phyloP scores from a whole-genome alignment of 2,113 vertebrate species.

The Rhynchomys soricoides region DNA sequence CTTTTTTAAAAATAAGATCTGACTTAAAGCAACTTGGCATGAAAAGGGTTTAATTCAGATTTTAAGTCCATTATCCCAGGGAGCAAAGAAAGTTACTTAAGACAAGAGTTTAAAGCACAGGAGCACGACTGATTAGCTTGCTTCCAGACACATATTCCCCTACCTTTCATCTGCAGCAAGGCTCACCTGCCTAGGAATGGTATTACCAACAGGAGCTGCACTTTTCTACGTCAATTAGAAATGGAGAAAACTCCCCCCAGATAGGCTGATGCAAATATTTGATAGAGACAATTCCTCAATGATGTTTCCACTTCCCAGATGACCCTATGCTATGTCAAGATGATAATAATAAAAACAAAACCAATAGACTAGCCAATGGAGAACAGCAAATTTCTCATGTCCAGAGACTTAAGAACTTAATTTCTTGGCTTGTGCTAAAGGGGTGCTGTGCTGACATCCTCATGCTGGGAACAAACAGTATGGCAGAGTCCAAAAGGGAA shows the following conservation, averaged over 20 bases:
- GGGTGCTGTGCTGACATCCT: background rate
- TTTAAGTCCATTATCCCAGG: background rate
- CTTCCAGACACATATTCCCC: no score
- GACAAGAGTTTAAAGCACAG: background rate
- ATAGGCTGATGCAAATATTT: background rate
- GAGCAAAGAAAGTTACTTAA: background rate
- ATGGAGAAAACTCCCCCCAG: background rate
- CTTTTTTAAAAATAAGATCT: background rate
- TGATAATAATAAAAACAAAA: background rate
- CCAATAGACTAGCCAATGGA: background rate
- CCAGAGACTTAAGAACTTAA: background rate
- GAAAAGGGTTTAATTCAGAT: background rate
- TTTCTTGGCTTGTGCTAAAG: background rate
- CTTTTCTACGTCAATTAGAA: background rate
- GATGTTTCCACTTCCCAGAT: no score
- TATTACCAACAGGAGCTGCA: background rate
- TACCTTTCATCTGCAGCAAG: background rate
- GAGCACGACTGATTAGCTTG: background rate
- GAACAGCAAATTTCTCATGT: no score
- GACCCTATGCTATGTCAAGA: fast-evolving
- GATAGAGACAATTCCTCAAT: fast-evolving
- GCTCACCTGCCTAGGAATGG: no score
- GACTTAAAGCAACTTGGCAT: background rate
- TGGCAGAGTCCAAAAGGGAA: background rate
- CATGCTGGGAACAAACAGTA: background rate